phyloP scores from a whole-genome alignment of 2,888 invertebrate genomes.

The Odontothrips loti region DNA sequence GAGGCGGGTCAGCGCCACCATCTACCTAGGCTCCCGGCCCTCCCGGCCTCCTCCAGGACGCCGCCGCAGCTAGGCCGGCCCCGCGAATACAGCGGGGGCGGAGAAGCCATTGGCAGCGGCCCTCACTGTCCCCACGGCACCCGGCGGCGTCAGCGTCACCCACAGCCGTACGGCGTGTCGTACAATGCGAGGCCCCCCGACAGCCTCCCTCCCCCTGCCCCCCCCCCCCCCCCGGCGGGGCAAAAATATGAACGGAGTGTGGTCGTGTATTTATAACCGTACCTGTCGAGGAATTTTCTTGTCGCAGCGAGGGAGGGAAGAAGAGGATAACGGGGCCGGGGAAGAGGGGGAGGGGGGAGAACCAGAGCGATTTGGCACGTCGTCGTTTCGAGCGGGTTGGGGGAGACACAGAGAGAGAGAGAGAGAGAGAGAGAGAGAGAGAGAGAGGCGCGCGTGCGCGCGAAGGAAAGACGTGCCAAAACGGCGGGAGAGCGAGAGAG shows the following conservation, averaged over 20 bases:
- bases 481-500: no score
- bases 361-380: background rate
- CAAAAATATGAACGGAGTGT: background rate
- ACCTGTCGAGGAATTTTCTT: slow-evolving; percentile 19
- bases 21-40: background rate
- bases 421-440: background rate
- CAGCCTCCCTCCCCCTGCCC: background rate
- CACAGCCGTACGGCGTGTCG: no score
- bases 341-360: background rate
- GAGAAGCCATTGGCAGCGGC: no score
- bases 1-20: background rate
- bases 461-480: no score
- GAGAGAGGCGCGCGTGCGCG: no score
- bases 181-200: no score
- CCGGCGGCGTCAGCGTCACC: no score
- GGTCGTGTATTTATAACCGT: background rate
- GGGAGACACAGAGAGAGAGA: background rate
- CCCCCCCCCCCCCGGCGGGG: background rate
- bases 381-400: background rate
- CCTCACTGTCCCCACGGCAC: no score
- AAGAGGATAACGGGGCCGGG: background rate
- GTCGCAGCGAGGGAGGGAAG: background rate
- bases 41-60: no score
- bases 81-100: no score
- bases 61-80: no score